A percentile compares a stretch with the other conserved stretches of the same genome.
Evolutionary conservation across 2,888 invertebrate genomes (phyloP).

Genomic region (Callyntrura guangdongensis): DNA sequence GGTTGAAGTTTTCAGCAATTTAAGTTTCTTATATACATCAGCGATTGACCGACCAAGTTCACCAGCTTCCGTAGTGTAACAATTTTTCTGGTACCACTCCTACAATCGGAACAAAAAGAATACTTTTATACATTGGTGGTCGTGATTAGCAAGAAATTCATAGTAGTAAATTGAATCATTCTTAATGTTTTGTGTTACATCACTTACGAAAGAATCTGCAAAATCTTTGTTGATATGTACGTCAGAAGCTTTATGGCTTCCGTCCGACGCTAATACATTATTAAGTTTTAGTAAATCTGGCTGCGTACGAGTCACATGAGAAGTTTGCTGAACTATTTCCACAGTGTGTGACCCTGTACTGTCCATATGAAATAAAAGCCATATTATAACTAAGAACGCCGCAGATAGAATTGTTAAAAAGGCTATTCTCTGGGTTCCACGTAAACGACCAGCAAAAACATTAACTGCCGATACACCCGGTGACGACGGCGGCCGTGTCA

Average conservation of each 20-base stretch:
- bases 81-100: conserved; percentile 72
- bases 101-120: too few species aligned
- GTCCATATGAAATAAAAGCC: conserved; percentile 63
- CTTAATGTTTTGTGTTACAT: too few species aligned
- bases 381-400: conserved; percentile 54
- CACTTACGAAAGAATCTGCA: conserved; percentile 20
- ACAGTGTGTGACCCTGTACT: background rate
- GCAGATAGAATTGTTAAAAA: conserved; percentile 46
- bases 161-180: too few species aligned
- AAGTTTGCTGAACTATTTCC: background rate
- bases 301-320: background rate
- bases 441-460: conserved; percentile 48
- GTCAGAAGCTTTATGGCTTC: conserved; percentile 48
- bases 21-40: conserved; percentile 71
- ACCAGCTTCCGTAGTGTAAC: conserved; percentile 28
- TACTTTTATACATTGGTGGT: too few species aligned
- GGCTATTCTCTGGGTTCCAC: conserved; percentile 54
- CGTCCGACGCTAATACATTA: conserved; percentile 21
- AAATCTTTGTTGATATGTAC: background rate
- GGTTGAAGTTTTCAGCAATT: conserved; percentile 59
- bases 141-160: too few species aligned
- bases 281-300: background rate
- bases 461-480: conserved; percentile 29
- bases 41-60: conserved; percentile 51
- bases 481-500: background rate